A percentile compares a stretch with the other conserved stretches of the same genome.
phyloP scores from a whole-genome alignment of 2,113 vertebrate species.

The Podarcis cretensis region DNA sequence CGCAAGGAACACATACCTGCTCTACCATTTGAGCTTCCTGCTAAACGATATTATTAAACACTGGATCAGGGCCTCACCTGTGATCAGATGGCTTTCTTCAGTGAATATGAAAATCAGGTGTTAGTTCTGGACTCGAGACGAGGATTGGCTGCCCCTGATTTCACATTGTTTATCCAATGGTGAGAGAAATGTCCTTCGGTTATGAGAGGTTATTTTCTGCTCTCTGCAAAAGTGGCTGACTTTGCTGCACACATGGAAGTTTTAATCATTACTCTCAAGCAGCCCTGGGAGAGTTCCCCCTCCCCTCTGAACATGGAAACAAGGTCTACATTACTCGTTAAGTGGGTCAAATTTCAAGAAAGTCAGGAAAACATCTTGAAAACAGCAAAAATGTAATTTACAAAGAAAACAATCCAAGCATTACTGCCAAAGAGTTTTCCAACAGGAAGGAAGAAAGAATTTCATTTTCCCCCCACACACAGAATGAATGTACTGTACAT shows the following conservation, averaged over 20 bases:
- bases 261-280: slow-evolving; percentile 82
- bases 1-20: neutral
- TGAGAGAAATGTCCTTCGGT: slow-evolving; percentile 70
- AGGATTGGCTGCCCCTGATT: slow-evolving; percentile 57
- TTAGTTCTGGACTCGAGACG: slow-evolving; percentile 50
- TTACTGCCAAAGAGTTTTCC: slow-evolving; percentile 84
- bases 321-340: slow-evolving; percentile 85
- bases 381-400: slow-evolving; percentile 86
- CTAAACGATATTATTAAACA: slow-evolving; percentile 29
- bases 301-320: slow-evolving; percentile 75
- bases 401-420: slow-evolving; percentile 86
- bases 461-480: slow-evolving; percentile 75
- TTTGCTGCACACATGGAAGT: slow-evolving; percentile 80
- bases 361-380: slow-evolving; percentile 86
- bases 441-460: slow-evolving; percentile 84
- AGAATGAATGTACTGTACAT: slow-evolving; percentile 77
- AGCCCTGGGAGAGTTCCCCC: slow-evolving; percentile 76
- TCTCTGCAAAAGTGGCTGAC: slow-evolving; percentile 63
- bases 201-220: slow-evolving; percentile 45
- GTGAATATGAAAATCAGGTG: slow-evolving; percentile 56
- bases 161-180: slow-evolving; percentile 57
- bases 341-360: slow-evolving; percentile 84
- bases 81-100: slow-evolving; percentile 43
- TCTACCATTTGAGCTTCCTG: neutral
- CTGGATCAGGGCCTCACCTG: slow-evolving; percentile 57